Percentiles rank a stretch among this genome's conserved stretches.
Evolutionary conservation across 2,888 invertebrate genomes (phyloP).

Genomic region (Hymenopus coronatus): DNA sequence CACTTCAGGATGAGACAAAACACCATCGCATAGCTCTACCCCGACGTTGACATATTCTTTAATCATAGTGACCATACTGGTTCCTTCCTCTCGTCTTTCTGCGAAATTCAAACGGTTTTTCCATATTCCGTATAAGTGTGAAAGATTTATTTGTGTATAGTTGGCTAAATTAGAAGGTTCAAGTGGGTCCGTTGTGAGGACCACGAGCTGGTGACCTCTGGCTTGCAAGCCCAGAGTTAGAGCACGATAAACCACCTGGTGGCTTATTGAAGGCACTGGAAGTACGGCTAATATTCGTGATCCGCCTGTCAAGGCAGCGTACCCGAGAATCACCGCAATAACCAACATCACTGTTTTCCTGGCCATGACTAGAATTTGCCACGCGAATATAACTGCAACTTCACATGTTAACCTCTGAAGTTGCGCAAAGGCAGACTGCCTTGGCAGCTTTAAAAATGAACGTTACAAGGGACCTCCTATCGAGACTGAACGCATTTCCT

Average conservation of each 20-base stretch:
- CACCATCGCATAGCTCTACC: slow-evolving; percentile 16
- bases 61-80: not conserved
- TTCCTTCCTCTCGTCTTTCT: not conserved
- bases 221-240: slow-evolving; percentile 47
- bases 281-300: slow-evolving; percentile 49
- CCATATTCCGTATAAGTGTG: slow-evolving; percentile 4
- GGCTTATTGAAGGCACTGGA: slow-evolving; percentile 50
- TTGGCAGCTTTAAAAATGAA: not conserved
- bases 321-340: not conserved
- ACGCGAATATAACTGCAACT: not conserved
- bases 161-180: not conserved
- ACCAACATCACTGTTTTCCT: not conserved
- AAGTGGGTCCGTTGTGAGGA: slow-evolving; percentile 49
- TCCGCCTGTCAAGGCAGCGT: not conserved
- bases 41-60: not conserved
- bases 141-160: slow-evolving; percentile 24
- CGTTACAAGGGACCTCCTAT: no score
- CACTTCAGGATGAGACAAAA: slow-evolving; percentile 2
- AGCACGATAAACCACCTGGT: slow-evolving; percentile 49
- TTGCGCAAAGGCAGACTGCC: not conserved
- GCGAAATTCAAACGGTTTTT: not conserved
- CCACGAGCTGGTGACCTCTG: slow-evolving; percentile 50
- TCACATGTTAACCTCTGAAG: not conserved
- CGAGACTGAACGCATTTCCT: no score
- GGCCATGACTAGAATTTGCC: not conserved